These are phyloP conservation scores for Amiota mariae DNA, from an alignment of 2,888 invertebrate species.

Conservation along the genomic window DNA sequence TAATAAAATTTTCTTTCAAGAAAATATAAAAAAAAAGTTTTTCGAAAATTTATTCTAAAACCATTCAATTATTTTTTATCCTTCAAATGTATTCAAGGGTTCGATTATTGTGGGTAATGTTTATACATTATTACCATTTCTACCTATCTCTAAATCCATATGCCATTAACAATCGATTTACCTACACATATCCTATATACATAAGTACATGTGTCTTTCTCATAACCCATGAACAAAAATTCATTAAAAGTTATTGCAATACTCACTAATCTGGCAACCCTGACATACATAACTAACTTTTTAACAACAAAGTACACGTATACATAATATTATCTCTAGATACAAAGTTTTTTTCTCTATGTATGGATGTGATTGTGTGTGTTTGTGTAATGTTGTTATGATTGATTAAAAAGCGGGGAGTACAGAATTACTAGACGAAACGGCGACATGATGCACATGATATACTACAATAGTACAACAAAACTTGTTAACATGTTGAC, in stretches of 20 bases:
- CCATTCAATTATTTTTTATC: too few relatives aligned
- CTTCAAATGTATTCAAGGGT: too few relatives aligned
- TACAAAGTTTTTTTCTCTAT: neutral
- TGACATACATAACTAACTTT: conserved; percentile 8
- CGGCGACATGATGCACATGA: neutral
- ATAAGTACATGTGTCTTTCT: neutral
- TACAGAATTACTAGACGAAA: conserved; percentile 10
- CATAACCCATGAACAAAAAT: conserved; percentile 1
- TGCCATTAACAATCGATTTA: too few relatives aligned
- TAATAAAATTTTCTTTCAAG: too few relatives aligned
- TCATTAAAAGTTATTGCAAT: neutral
- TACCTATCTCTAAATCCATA: too few relatives aligned
- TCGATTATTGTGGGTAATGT: too few relatives aligned
- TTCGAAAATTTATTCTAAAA: too few relatives aligned
- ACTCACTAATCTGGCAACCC: conserved; percentile 13
- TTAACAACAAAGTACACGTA: too few relatives aligned
- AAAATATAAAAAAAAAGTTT: too few relatives aligned
- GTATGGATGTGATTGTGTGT: conserved; percentile 2
- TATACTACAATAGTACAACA: conserved; percentile 23
- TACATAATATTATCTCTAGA: too few relatives aligned
- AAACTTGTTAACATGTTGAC: conserved; percentile 5
- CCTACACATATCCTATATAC: too few relatives aligned
- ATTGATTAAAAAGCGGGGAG: conserved; percentile 34
- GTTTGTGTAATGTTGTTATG: conserved; percentile 22
- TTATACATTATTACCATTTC: too few relatives aligned